Evolutionary conservation across 2,113 vertebrate species (phyloP).

Genomic region (Gavia stellata): DNA sequence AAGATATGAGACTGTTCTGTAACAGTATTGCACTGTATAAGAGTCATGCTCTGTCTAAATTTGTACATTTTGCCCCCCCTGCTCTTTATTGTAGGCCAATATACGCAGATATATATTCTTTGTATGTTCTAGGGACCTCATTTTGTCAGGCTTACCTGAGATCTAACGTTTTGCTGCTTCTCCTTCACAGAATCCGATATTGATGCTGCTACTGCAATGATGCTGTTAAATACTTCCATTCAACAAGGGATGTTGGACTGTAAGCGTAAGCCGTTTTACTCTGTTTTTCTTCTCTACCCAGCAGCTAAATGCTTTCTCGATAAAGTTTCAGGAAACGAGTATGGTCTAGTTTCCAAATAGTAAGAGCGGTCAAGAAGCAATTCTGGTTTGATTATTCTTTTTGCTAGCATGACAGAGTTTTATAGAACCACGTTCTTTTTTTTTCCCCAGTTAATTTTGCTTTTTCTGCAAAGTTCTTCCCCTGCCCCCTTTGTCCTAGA

Average conservation of each 20-base stretch:
- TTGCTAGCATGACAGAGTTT: not conserved
- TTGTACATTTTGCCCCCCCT: rapidly evolving
- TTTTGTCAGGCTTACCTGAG: not conserved
- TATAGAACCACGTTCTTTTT: not conserved
- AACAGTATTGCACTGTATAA: not conserved
- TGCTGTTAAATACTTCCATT: constrained; percentile 98
- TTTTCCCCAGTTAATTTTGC: not conserved
- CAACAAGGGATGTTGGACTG: constrained; percentile 93
- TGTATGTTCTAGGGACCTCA: not conserved
- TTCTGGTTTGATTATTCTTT: not conserved
- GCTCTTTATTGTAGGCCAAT: not conserved
- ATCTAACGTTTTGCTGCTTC: constrained; percentile 6
- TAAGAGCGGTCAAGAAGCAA: not conserved
- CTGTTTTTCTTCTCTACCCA: not conserved
- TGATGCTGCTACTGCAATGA: constrained; percentile 99
- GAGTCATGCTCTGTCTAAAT: not conserved
- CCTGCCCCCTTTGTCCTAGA: not conserved
- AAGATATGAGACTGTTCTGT: not conserved
- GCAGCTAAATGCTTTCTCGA: not conserved
- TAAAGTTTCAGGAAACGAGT: not conserved
- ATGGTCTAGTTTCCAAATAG: not conserved
- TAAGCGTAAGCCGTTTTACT: constrained; percentile 76
- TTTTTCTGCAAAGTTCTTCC: not conserved
- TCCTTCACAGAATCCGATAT: constrained; percentile 94
- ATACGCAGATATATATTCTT: not conserved